phyloP scores from a whole-genome alignment of 2,888 invertebrate genomes.

The Melanostoma scalare region DNA sequence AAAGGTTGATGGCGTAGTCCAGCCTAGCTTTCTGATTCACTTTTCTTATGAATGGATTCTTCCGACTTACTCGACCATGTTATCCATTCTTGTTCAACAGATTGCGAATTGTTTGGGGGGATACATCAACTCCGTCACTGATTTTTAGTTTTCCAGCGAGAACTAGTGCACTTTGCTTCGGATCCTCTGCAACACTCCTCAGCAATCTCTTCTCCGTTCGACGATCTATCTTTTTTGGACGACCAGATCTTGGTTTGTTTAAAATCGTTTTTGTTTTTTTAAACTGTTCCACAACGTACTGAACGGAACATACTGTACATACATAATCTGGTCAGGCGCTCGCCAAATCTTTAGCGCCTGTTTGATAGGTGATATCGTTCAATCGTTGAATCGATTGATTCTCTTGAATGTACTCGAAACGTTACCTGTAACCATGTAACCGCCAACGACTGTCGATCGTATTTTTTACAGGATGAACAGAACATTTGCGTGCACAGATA shows the following conservation, averaged over 20 bases:
- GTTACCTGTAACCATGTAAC: too few relatives aligned
- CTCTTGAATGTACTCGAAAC: too few relatives aligned
- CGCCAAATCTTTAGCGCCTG: too few relatives aligned
- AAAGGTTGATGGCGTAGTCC: neutral
- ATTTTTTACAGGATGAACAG: too few relatives aligned
- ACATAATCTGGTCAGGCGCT: too few relatives aligned
- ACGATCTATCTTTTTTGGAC: conserved; percentile 16
- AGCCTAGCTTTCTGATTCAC: conserved; percentile 12
- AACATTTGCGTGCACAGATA: too few relatives aligned
- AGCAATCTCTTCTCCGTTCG: conserved; percentile 17
- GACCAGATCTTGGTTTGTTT: conserved; percentile 15
- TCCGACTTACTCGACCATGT: neutral
- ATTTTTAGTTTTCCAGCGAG: conserved; percentile 1
- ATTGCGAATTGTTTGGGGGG: neutral
- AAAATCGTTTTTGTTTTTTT: conserved; percentile 8
- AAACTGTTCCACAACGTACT: too few relatives aligned
- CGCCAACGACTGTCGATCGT: too few relatives aligned
- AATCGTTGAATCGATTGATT: too few relatives aligned
- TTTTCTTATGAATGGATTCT: conserved; percentile 14
- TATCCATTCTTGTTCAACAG: neutral
- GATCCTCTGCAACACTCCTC: conserved; percentile 13
- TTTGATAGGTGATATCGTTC: too few relatives aligned
- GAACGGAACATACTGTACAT: too few relatives aligned
- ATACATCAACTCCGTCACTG: neutral
- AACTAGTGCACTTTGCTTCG: conserved; percentile 15